Evolutionary conservation across 1,140 invertebrate species (phyloP).

Genomic region (Scaptodrosophila lebanonensis): DNA sequence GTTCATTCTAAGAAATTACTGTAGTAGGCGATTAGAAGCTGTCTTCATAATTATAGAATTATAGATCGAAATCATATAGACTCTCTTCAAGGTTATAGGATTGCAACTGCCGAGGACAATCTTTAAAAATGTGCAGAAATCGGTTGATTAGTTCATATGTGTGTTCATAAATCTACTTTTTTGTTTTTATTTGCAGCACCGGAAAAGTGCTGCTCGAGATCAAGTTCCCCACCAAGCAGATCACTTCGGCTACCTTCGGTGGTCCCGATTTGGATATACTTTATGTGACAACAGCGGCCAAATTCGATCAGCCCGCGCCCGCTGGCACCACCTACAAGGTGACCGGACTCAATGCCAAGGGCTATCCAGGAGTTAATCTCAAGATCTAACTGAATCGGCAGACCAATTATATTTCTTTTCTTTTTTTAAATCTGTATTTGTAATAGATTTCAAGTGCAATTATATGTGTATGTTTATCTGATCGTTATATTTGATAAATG

Average conservation of each 20-base stretch:
- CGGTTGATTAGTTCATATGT: too few relatives aligned
- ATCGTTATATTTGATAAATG: constrained; percentile 13
- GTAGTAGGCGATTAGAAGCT: too few relatives aligned
- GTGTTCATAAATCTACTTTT: background rate
- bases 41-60: too few relatives aligned
- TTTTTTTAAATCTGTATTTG: background rate
- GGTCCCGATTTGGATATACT: constrained; percentile 85
- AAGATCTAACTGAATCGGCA: constrained; percentile 35
- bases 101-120: too few relatives aligned
- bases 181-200: constrained; percentile 32
- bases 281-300: constrained; percentile 85
- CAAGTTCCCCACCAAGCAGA: constrained; percentile 81
- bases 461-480: constrained; percentile 11
- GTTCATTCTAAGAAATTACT: too few relatives aligned
- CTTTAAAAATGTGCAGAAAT: too few relatives aligned
- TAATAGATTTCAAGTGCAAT: constrained; percentile 40
- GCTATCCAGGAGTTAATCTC: constrained; percentile 67
- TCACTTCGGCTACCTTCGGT: constrained; percentile 89
- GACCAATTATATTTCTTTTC: constrained; percentile 5
- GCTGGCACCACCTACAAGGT: constrained; percentile 86
- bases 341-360: constrained; percentile 82
- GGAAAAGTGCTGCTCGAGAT: constrained; percentile 70
- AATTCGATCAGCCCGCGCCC: constrained; percentile 80
- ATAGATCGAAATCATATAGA: too few relatives aligned
- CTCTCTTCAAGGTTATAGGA: too few relatives aligned